A percentile compares a stretch with the other conserved stretches of the same genome.
Conservation (phyloP, 2,113 vertebrate genomes). For the Eulemur macaco region DNA sequence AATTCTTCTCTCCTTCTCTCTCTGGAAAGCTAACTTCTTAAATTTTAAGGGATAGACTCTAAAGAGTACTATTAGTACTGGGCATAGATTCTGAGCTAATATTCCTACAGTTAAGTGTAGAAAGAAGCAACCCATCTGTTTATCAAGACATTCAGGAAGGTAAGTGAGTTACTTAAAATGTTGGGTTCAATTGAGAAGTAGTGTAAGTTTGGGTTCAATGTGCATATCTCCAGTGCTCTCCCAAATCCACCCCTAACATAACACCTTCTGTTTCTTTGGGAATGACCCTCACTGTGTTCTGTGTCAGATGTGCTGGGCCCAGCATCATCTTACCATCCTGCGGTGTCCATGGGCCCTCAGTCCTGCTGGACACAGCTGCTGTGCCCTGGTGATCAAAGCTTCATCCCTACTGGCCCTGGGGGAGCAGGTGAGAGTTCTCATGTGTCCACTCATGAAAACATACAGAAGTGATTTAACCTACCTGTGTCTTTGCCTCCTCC, state of each 20-base stretch:
- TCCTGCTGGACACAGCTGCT: not conserved
- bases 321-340: not conserved
- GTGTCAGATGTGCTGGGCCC: too few species aligned
- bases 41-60: not conserved
- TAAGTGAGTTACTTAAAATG: not conserved
- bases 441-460: not conserved
- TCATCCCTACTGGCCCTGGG: not conserved
- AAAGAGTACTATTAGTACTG: not conserved
- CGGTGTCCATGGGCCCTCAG: rapidly evolving
- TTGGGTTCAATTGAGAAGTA: not conserved
- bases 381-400: not conserved
- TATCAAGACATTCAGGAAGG: not conserved
- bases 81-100: not conserved
- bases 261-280: not conserved
- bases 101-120: not conserved
- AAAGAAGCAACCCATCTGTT: not conserved
- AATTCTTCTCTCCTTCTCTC: not conserved
- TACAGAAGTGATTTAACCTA: not conserved
- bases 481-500: not conserved
- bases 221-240: rapidly evolving
- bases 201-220: not conserved
- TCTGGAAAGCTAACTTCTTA: not conserved
- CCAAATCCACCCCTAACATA: not conserved
- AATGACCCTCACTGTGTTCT: not conserved
- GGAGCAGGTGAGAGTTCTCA: not conserved